These are phyloP conservation scores for Yasuhikotakia modesta DNA, from an alignment of 2,797 vertebrate genomes.

Conservation along the genomic window DNA sequence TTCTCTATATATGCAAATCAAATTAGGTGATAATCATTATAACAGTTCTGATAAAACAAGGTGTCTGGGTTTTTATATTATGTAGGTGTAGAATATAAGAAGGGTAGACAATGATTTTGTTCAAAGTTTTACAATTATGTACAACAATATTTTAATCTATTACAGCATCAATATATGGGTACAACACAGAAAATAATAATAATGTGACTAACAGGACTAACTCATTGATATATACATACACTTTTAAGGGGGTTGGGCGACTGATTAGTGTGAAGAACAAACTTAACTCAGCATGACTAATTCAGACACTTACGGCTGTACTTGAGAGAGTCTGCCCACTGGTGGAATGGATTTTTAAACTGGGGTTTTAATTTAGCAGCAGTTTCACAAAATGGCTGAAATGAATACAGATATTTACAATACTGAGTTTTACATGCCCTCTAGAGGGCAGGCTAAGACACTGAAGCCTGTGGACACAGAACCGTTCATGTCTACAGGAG, in stretches of 20 bases:
- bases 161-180: background rate
- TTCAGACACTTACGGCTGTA: background rate
- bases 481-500: background rate
- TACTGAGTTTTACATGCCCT: constrained; percentile 59
- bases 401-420: background rate
- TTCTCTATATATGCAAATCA: no score
- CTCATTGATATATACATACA: background rate
- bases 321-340: background rate
- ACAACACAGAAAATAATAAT: background rate
- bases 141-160: background rate
- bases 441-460: constrained; percentile 73
- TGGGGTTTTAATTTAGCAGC: background rate
- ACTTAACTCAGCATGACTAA: background rate
- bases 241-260: background rate
- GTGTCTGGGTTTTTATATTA: no score
- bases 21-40: no score
- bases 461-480: constrained; percentile 1
- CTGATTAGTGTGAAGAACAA: constrained; percentile 22
- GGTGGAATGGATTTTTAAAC: background rate
- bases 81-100: no score
- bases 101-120: background rate
- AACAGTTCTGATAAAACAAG: no score
- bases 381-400: background rate
- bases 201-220: background rate
- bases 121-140: background rate